These are phyloP conservation scores for Myopa tessellatipennis DNA, from an alignment of 2,888 invertebrate genomes.

Conservation along the genomic window DNA sequence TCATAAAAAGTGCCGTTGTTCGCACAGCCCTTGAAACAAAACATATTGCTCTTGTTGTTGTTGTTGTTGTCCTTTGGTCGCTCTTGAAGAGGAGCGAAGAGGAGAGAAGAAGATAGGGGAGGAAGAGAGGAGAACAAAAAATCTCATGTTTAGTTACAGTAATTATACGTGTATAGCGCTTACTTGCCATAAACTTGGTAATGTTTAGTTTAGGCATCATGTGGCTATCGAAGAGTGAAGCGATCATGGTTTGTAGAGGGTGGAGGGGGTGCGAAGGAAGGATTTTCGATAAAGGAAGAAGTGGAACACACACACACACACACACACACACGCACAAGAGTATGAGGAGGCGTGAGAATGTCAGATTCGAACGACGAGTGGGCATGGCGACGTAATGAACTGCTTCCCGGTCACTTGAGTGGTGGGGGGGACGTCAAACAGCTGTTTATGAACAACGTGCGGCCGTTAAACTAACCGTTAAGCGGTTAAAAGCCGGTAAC, in stretches of 20 bases:
- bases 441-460: neutral
- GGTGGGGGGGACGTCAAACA: neutral
- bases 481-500: neutral
- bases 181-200: neutral
- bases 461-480: neutral
- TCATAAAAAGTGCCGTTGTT: no score
- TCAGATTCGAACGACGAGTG: neutral
- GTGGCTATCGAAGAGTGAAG: neutral
- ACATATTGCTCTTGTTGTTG: neutral
- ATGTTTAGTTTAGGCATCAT: neutral
- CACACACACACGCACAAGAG: no score
- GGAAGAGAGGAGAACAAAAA: neutral
- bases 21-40: neutral
- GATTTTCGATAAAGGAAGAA: no score
- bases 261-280: no score
- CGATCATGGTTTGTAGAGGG: no score
- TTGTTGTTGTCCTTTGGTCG: neutral
- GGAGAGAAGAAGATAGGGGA: neutral
- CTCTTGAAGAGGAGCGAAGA: no score
- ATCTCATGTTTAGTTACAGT: neutral
- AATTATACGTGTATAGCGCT: constrained; percentile 2
- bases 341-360: no score
- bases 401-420: neutral
- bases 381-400: neutral
- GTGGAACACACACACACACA: no score